Evolutionary conservation across 2,797 vertebrate genomes (phyloP).

Genomic region (Ctenosaura bakeri): DNA sequence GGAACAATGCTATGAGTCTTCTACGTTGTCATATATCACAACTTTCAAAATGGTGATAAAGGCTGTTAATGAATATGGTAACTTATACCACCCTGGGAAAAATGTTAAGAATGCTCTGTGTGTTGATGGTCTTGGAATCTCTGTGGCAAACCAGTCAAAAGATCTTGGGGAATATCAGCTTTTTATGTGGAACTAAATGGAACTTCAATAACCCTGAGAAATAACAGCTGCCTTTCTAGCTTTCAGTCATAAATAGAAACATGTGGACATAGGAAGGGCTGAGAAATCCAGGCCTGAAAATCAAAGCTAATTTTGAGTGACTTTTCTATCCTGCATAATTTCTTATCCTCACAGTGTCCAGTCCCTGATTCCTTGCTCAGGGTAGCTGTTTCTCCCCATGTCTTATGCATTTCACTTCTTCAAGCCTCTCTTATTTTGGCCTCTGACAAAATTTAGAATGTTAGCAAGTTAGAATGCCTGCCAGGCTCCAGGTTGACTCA

Average conservation of each 20-base stretch:
- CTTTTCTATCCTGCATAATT: background rate
- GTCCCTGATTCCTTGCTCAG: background rate
- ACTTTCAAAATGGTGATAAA: background rate
- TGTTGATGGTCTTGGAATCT: background rate
- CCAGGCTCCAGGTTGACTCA: too few species aligned
- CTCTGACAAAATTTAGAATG: background rate
- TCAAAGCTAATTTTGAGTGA: background rate
- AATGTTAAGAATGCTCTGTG: conserved; percentile 10
- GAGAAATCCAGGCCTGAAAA: background rate
- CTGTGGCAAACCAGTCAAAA: background rate
- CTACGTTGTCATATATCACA: background rate
- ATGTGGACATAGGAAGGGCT: background rate
- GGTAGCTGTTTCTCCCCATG: background rate
- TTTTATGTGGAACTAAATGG: background rate
- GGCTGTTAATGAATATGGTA: background rate
- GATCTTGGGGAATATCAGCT: background rate
- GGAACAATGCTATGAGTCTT: background rate
- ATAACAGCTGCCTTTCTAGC: background rate
- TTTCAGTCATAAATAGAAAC: background rate
- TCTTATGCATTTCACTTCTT: background rate
- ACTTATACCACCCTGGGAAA: conserved; percentile 3
- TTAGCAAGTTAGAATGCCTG: background rate
- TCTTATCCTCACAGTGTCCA: too few species aligned
- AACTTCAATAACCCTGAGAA: background rate
- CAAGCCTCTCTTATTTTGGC: background rate